These are phyloP conservation scores for Macquaria australasica DNA, from an alignment of 2,113 vertebrate species.

Conservation along the genomic window DNA sequence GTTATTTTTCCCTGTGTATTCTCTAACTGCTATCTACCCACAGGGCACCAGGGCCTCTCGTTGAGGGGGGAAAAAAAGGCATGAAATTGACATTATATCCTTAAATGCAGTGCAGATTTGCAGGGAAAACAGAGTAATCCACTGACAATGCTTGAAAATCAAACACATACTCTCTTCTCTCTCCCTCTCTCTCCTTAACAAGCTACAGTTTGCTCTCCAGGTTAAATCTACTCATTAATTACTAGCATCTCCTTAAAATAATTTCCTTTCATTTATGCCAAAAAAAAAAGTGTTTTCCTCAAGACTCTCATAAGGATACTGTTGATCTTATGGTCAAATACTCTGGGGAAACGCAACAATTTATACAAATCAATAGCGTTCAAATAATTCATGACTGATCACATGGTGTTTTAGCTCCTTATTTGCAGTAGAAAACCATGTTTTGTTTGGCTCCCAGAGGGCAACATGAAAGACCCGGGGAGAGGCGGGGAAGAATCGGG, in stretches of 20 bases:
- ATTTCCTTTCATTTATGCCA: slow-evolving; percentile 10
- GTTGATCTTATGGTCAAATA: slow-evolving; percentile 72
- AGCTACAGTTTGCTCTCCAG: slow-evolving; percentile 37
- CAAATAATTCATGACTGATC: slow-evolving; percentile 86
- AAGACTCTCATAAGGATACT: slow-evolving; percentile 60
- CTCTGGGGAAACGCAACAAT: slow-evolving; percentile 82
- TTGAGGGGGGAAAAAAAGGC: slow-evolving; percentile 62
- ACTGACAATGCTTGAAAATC: slow-evolving; percentile 70
- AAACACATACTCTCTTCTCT: slow-evolving; percentile 45
- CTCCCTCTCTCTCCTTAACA: slow-evolving; percentile 21
- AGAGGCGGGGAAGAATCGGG: slow-evolving; percentile 65
- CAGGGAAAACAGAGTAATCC: slow-evolving; percentile 77
- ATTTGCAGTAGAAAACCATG: slow-evolving; percentile 79
- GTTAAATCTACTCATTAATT: slow-evolving; percentile 56
- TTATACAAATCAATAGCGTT: slow-evolving; percentile 85
- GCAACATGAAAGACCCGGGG: slow-evolving; percentile 77
- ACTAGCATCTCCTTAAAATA: slow-evolving; percentile 21
- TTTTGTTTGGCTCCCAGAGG: slow-evolving; percentile 80
- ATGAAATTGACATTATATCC: slow-evolving; percentile 83
- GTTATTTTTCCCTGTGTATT: slow-evolving; percentile 75
- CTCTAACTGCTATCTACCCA: slow-evolving; percentile 77
- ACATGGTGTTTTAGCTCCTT: slow-evolving; percentile 83
- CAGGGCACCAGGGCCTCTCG: slow-evolving; percentile 71
- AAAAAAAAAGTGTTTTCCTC: slow-evolving; percentile 59
- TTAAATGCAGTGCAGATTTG: slow-evolving; percentile 75